Percentiles rank a stretch among this genome's conserved stretches.
Evolutionary conservation across 2,113 vertebrate genomes (phyloP).

Genomic region (Origma solitaria): DNA sequence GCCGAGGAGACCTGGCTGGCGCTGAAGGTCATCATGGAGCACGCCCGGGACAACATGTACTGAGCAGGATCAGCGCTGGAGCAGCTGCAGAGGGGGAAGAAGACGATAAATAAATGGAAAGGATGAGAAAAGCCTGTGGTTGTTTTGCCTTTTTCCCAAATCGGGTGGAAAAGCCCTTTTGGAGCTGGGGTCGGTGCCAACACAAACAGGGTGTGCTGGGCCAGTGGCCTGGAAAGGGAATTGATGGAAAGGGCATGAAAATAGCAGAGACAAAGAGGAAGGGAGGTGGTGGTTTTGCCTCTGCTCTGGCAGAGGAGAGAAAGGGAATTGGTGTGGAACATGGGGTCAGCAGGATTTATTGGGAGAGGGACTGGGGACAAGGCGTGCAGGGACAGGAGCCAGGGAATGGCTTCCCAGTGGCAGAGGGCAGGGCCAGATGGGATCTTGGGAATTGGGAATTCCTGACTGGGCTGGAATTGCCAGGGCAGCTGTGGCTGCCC

Average conservation of each 20-base stretch:
- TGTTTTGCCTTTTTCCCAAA: rapidly evolving
- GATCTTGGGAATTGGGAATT: neutral
- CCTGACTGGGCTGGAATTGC: neutral
- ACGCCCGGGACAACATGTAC: slow-evolving; percentile 75
- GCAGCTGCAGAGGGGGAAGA: neutral
- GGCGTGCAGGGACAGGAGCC: rapidly evolving
- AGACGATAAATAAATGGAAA: neutral
- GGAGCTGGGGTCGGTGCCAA: neutral
- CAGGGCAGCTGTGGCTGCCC: neutral
- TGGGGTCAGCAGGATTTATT: rapidly evolving
- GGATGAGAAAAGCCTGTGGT: neutral
- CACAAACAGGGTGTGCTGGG: neutral
- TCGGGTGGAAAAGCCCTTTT: rapidly evolving
- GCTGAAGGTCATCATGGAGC: slow-evolving; percentile 81
- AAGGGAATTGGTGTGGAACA: neutral
- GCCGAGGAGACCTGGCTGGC: slow-evolving; percentile 90
- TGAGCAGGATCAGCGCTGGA: neutral
- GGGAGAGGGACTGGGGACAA: neutral
- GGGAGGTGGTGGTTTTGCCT: neutral
- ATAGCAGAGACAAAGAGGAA: neutral
- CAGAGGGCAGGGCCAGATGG: neutral
- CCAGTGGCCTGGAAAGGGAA: neutral
- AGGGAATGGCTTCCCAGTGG: neutral
- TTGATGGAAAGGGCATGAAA: neutral
- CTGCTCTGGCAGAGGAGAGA: neutral